These are phyloP conservation scores for Sciurus vulgaris DNA, from an alignment of 2,797 vertebrate species.

Conservation along the genomic window DNA sequence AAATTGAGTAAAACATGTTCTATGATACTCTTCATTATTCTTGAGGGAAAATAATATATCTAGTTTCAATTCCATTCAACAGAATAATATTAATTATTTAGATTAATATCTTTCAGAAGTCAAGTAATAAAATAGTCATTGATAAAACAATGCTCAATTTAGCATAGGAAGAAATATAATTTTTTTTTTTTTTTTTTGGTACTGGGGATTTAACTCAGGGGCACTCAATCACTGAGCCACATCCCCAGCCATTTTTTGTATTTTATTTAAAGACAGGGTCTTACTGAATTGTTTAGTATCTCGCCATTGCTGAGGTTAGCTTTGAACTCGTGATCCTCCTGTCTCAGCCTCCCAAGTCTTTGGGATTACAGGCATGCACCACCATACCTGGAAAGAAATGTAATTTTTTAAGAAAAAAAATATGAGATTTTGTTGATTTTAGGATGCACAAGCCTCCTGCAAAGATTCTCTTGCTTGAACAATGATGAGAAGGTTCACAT, in stretches of 20 bases:
- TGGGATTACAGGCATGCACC: too few relatives aligned
- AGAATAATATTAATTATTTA: constrained; percentile 37
- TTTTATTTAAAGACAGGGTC: too few relatives aligned
- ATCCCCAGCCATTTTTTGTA: too few relatives aligned
- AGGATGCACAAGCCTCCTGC: neutral
- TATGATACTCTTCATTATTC: neutral
- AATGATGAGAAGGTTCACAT: neutral
- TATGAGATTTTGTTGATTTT: neutral
- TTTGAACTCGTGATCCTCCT: too few relatives aligned
- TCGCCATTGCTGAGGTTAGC: too few relatives aligned
- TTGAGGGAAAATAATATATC: neutral
- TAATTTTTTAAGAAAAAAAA: neutral
- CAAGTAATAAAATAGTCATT: neutral
- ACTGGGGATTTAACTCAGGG: too few relatives aligned
- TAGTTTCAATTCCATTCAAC: constrained; percentile 32
- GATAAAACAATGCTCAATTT: neutral
- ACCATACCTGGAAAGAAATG: neutral
- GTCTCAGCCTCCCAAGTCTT: too few relatives aligned
- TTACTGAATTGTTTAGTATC: too few relatives aligned
- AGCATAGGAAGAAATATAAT: neutral
- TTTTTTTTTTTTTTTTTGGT: neutral
- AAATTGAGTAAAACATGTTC: neutral
- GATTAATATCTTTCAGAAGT: neutral
- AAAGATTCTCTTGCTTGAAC: neutral
- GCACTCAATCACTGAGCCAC: too few relatives aligned